Conservation (phyloP, 2,113 vertebrate genomes). For the Stegostoma tigrinum region DNA sequence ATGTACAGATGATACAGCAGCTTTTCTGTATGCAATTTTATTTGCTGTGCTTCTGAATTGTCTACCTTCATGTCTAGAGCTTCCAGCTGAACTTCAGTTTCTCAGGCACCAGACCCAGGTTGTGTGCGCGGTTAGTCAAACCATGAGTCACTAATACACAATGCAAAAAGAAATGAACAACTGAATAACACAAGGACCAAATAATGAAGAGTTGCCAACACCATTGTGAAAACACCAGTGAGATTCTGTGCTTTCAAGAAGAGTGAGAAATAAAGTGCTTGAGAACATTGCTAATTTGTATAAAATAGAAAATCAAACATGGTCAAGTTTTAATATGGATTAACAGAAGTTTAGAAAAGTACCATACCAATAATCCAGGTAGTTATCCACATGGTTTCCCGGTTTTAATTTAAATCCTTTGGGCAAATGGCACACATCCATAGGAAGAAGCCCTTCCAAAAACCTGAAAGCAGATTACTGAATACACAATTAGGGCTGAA, state of each 20-base stretch:
- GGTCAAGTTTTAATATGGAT: background rate
- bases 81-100: too few species aligned
- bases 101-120: too few species aligned
- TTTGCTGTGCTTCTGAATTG: too few species aligned
- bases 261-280: background rate
- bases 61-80: too few species aligned
- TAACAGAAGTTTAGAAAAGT: too few species aligned
- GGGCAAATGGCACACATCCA: conserved; percentile 47
- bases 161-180: background rate
- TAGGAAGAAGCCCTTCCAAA: conserved; percentile 43
- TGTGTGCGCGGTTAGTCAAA: too few species aligned
- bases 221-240: background rate
- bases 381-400: conserved; percentile 44
- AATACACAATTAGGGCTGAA: background rate
- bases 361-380: conserved; percentile 48
- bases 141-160: background rate
- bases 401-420: conserved; percentile 39
- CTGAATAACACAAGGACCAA: background rate
- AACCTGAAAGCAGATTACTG: conserved; percentile 41
- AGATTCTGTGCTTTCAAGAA: background rate
- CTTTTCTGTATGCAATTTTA: too few species aligned
- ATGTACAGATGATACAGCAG: too few species aligned
- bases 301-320: background rate
- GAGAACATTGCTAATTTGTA: background rate
- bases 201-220: background rate